Evolutionary conservation across 2,888 invertebrate genomes (phyloP), one percentile per base, ranked within the genome.

Genomic region (Scaptomyza reducta): DNA sequence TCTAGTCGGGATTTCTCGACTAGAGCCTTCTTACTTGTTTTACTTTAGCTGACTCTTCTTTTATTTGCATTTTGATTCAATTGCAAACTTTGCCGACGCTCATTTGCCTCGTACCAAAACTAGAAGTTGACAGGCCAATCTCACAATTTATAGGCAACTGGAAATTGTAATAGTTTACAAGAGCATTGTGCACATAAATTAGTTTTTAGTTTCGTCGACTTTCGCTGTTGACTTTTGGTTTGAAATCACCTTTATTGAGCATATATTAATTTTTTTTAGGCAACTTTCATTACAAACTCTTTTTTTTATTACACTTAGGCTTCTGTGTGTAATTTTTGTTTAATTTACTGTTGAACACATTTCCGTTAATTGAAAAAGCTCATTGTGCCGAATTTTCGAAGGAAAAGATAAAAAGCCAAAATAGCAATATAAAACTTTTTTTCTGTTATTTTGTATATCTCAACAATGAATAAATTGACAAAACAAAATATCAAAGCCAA

Each of bases 181-280:
- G 71, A 63, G 64, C 45, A 61, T 70, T 73, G 42, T 70, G 60
- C 54, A 54, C 51, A 63, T 63, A 71, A 79, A 72, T 79, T 65
- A 66, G 62, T 79, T 77, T 68, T 70, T 46, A 79, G 72, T 68
- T 77, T 66, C 56, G 58, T 57, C 59, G 59, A 79, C 62, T 60
- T 51, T 29, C 51, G 16, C 25, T 54, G 47, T 49, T 41, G 35
- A 40, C 40, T 22, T 38, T 46, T 45, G 22, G 22, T 5, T 35
- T 41, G 40, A 44, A 47, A 41, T 47, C 53, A 58, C 66, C 72
- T 61, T 46, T 58, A 58, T 55, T 58, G 40, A 22, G 22, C 22
- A 11, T 13, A 14, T 10, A 1, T 33, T 49, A 10, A 27, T 54
- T 22, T 33, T 18, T 41, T 25, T 11, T 22, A 4, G 22, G 1